Evolutionary conservation across 2,888 invertebrate species (phyloP), one percentile per base, ranked within the genome.

Genomic region (Chrysomela aeneicollis): DNA sequence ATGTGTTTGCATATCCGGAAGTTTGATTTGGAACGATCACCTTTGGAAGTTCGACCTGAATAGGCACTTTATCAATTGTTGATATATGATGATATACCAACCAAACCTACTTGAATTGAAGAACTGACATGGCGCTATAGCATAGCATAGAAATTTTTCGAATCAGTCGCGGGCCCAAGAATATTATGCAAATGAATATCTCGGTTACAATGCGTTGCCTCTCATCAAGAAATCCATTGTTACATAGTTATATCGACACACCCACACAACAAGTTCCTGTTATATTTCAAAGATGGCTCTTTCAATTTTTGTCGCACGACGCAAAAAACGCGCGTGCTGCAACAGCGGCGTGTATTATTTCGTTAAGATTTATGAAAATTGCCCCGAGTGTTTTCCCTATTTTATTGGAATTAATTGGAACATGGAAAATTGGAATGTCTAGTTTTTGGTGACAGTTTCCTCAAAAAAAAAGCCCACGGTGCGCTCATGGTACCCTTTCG

Each of bases 211-310:
- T 68, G 64, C 66, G 66, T 67, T 64, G 66, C 66, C 68, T 66
- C 66, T 71, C 71, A 71, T 71, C 71, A 69, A 71, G 69, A 68
- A 59, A 65, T 71, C 71, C 62, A 71, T 71, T 71, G 71, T 71
- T 71, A 64, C 64, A 42, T 42, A 42, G 42, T 63, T 59, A 60
- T 66, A 64, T 61, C 47, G 67, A 63, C 65, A 68, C 71, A 64
- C 71, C 71, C 52, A 68, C 67, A 47, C 26, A 63, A 32, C 21
- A 15, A 68, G 69, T 71, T 71, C 67, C 67, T 69, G 66, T 66
- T 71, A 69, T 63, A 68, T 49, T 66, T 64, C 64, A 64, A 69
- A 69, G 64, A 67, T 59, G 63, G 61, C 61, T 63, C 49, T 51
- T 53, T 47, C 47, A 60, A 55, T 59, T 55, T 61, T 61, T 32